A percentile compares a stretch with the other conserved stretches of the same genome.
These are phyloP conservation scores for Yponomeuta evonymella DNA, from an alignment of 2,888 invertebrate species.

Conservation along the genomic window DNA sequence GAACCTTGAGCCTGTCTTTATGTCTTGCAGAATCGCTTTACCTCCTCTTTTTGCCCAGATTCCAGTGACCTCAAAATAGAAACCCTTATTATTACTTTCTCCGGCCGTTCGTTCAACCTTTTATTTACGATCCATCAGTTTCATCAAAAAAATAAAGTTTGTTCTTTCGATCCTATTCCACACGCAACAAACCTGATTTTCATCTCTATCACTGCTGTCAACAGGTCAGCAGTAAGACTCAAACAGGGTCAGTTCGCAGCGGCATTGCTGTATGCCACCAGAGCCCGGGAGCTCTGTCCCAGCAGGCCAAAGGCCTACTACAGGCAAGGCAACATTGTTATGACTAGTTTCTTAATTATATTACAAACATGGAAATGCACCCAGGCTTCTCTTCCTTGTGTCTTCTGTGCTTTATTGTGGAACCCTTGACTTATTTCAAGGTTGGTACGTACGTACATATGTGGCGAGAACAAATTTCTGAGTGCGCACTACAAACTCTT, in stretches of 20 bases:
- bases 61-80: not conserved
- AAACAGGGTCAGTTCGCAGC: slow-evolving; percentile 95
- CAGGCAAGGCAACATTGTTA: slow-evolving; percentile 66
- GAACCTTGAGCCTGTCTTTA: too few species aligned
- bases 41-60: too few species aligned
- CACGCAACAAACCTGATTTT: not conserved
- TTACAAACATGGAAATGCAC: too few species aligned
- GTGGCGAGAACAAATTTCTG: too few species aligned
- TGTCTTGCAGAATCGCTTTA: too few species aligned
- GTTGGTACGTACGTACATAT: too few species aligned
- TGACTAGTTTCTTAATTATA: too few species aligned
- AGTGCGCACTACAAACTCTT: too few species aligned
- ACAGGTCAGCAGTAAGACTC: slow-evolving; percentile 91
- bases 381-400: too few species aligned
- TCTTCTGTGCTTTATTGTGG: too few species aligned
- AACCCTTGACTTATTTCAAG: too few species aligned
- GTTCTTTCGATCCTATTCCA: not conserved
- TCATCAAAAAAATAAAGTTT: not conserved
- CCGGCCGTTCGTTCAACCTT: not conserved
- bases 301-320: slow-evolving; percentile 97
- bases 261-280: slow-evolving; percentile 94
- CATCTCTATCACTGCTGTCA: not conserved
- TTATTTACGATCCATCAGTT: too few species aligned
- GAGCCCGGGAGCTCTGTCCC: slow-evolving; percentile 93
- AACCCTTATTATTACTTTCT: not conserved